Conservation (phyloP, 2,797 vertebrate genomes). For the Cynodonichthys magdalenae region DNA sequence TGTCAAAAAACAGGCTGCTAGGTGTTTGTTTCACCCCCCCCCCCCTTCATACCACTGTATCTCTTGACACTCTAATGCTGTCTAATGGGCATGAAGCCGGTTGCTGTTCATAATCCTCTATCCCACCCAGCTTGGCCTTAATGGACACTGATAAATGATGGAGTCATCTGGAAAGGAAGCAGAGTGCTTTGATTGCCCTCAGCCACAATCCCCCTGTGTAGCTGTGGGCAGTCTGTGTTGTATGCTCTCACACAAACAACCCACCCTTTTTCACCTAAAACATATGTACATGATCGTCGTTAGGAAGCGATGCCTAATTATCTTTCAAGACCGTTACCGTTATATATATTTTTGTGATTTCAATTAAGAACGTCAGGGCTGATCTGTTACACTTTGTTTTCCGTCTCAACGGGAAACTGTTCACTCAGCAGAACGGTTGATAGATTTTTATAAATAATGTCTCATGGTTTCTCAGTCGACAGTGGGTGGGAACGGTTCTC, state of each 20-base stretch:
- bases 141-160: slow-evolving; percentile 78
- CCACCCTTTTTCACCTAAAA: slow-evolving; percentile 39
- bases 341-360: slow-evolving; percentile 31
- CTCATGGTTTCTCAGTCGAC: slow-evolving; percentile 54
- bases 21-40: slow-evolving; percentile 7
- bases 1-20: slow-evolving; percentile 52
- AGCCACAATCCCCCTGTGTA: slow-evolving; percentile 66
- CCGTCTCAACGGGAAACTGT: slow-evolving; percentile 18
- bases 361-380: slow-evolving; percentile 11
- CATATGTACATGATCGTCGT: slow-evolving; percentile 21
- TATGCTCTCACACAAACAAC: slow-evolving; percentile 52
- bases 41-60: slow-evolving; percentile 32
- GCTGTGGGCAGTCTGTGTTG: slow-evolving; percentile 58
- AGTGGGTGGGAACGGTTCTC: neutral
- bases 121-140: slow-evolving; percentile 67
- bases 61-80: slow-evolving; percentile 54
- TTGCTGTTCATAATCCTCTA: slow-evolving; percentile 63
- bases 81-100: slow-evolving; percentile 63
- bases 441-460: slow-evolving; percentile 61
- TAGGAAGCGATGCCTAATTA: slow-evolving; percentile 37
- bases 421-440: slow-evolving; percentile 52
- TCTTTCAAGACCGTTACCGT: slow-evolving; percentile 26
- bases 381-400: slow-evolving; percentile 28
- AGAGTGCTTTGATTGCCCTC: slow-evolving; percentile 66
- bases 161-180: slow-evolving; percentile 69